A percentile compares a stretch with the other conserved stretches of the same genome.
These are phyloP conservation scores for Parasteatoda tepidariorum DNA, from an alignment of 1,140 invertebrate species.

Conservation along the genomic window DNA sequence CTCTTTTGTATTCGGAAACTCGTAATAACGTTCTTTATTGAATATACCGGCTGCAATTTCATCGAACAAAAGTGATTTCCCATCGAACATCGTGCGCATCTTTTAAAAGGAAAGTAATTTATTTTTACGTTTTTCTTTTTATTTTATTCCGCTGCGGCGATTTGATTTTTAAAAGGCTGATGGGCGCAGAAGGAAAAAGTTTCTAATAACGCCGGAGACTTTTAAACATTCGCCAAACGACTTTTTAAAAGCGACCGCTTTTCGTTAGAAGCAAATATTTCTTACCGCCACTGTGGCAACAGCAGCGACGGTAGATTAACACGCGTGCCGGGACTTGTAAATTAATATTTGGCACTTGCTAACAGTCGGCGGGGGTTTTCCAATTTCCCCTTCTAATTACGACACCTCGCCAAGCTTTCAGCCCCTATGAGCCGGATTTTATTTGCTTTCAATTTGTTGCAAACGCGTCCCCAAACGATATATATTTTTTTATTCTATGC, in stretches of 20 bases:
- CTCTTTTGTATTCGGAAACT: constrained; percentile 59
- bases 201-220: constrained; percentile 53
- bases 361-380: constrained; percentile 53
- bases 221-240: constrained; percentile 58
- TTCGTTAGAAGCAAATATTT: constrained; percentile 48
- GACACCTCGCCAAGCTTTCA: constrained; percentile 53
- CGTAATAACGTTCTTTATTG: constrained; percentile 60
- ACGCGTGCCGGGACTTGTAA: constrained; percentile 53
- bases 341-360: constrained; percentile 60
- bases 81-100: constrained; percentile 56
- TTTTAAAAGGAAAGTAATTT: constrained; percentile 61
- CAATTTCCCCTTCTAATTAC: constrained; percentile 60
- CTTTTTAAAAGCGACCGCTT: constrained; percentile 58
- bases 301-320: constrained; percentile 45
- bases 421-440: constrained; percentile 54
- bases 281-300: constrained; percentile 44
- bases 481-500: constrained; percentile 2
- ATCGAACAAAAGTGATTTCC: constrained; percentile 60
- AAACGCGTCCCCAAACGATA: constrained; percentile 53
- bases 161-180: constrained; percentile 51
- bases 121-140: constrained; percentile 37
- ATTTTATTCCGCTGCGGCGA: constrained; percentile 49
- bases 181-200: constrained; percentile 50
- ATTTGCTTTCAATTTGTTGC: constrained; percentile 60
- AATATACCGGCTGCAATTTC: constrained; percentile 59